A percentile compares a stretch with the other conserved stretches of the same genome.
Conservation (phyloP, 1,140 invertebrate genomes). For the Atta colombica region DNA sequence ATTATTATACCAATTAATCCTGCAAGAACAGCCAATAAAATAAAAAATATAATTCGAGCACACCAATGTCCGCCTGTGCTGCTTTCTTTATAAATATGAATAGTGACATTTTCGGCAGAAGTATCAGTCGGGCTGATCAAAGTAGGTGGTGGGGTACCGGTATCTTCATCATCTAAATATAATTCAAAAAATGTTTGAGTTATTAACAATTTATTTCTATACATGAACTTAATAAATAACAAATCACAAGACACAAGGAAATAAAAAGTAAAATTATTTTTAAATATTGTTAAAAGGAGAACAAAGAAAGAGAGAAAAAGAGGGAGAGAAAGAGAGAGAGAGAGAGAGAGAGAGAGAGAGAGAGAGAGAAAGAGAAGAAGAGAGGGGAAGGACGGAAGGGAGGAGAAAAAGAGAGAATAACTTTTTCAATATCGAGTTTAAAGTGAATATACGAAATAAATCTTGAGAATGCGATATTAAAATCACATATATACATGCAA, state of each 20-base stretch:
- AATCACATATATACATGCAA: not conserved
- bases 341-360: not conserved
- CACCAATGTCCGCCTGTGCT: constrained; percentile 93
- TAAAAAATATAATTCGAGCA: constrained; percentile 93
- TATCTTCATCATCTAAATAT: constrained; percentile 83
- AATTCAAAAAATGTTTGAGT: constrained; percentile 8
- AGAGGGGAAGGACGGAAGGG: not conserved
- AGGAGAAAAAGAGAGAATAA: not conserved
- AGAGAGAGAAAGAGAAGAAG: not conserved
- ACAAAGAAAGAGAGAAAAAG: no score
- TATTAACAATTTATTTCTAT: not conserved
- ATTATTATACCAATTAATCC: constrained; percentile 92
- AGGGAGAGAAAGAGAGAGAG: not conserved
- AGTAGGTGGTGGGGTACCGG: constrained; percentile 75
- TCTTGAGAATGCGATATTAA: not conserved
- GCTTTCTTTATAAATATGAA: constrained; percentile 92
- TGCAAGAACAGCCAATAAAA: constrained; percentile 90
- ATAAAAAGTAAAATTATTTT: not conserved
- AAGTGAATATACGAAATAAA: not conserved
- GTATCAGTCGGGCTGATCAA: constrained; percentile 76
- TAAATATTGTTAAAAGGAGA: not conserved
- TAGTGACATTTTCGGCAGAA: constrained; percentile 89
- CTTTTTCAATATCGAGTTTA: not conserved
- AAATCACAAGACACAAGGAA: not conserved
- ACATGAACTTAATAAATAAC: not conserved